These are phyloP conservation scores for Clarias pachynema DNA, from an alignment of 2,797 vertebrate species.

Conservation along the genomic window DNA sequence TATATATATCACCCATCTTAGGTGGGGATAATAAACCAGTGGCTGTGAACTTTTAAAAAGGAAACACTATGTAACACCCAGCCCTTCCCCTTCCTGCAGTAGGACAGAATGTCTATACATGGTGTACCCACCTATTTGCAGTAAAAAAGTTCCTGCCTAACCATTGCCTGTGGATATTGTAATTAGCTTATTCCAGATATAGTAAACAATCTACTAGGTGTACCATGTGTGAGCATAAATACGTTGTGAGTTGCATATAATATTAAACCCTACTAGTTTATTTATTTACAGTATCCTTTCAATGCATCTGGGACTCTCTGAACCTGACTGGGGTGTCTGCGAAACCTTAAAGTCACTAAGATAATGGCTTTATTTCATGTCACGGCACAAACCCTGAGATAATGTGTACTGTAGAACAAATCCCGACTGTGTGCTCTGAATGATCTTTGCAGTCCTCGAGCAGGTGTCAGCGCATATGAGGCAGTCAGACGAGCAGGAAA, in stretches of 20 bases:
- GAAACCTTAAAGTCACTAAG: neutral
- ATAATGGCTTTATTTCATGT: neutral
- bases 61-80: slow-evolving; percentile 67
- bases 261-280: neutral
- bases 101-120: slow-evolving; percentile 55
- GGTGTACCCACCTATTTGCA: slow-evolving; percentile 24
- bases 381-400: neutral
- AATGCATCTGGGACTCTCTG: neutral
- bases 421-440: neutral
- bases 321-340: neutral
- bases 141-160: neutral
- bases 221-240: neutral
- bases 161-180: neutral
- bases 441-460: slow-evolving; percentile 30
- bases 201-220: neutral
- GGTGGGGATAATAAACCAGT: slow-evolving; percentile 31
- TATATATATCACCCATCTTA: slow-evolving; percentile 3
- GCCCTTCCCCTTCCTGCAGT: slow-evolving; percentile 72
- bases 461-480: slow-evolving; percentile 50
- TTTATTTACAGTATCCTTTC: neutral
- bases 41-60: slow-evolving; percentile 60
- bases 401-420: neutral
- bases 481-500: slow-evolving; percentile 42
- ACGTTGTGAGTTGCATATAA: neutral
- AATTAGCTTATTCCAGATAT: neutral